phyloP scores from a whole-genome alignment of 2,888 invertebrate species.

The Cotesia congregata region DNA sequence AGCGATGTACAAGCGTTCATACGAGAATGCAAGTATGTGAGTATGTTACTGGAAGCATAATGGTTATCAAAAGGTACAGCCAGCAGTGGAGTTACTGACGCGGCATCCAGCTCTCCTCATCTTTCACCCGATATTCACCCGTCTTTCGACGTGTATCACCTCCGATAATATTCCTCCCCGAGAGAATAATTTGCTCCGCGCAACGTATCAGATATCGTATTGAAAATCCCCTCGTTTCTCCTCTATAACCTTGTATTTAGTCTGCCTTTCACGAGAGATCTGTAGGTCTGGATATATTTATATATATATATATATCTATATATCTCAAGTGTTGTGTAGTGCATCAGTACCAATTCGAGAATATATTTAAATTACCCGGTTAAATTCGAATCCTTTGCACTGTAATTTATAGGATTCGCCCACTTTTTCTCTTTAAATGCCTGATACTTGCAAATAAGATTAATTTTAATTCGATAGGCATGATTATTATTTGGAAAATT shows the following conservation, averaged over 20 bases:
- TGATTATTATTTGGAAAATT: too few species aligned
- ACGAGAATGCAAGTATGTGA: constrained; percentile 47
- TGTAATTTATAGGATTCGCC: background rate
- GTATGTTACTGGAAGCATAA: constrained; percentile 51
- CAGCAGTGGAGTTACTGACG: constrained; percentile 30
- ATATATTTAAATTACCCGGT: background rate
- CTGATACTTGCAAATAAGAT: too few species aligned
- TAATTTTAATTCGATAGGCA: too few species aligned
- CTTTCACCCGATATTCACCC: constrained; percentile 49
- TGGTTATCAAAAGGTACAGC: constrained; percentile 20
- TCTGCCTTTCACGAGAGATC: background rate
- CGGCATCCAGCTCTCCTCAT: constrained; percentile 39
- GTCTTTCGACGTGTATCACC: constrained; percentile 57
- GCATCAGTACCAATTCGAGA: background rate
- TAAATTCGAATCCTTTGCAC: background rate
- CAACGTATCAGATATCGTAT: constrained; percentile 51
- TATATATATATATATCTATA: background rate
- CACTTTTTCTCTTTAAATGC: too few species aligned
- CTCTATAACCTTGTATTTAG: background rate
- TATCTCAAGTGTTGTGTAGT: background rate
- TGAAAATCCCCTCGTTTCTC: constrained; percentile 17
- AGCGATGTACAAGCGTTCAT: constrained; percentile 35
- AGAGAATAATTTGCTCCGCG: constrained; percentile 58
- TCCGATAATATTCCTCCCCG: constrained; percentile 61
- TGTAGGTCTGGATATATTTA: too few species aligned